Evolutionary conservation across 2,113 vertebrate genomes (phyloP).

Genomic region (Podarcis raffonei): DNA sequence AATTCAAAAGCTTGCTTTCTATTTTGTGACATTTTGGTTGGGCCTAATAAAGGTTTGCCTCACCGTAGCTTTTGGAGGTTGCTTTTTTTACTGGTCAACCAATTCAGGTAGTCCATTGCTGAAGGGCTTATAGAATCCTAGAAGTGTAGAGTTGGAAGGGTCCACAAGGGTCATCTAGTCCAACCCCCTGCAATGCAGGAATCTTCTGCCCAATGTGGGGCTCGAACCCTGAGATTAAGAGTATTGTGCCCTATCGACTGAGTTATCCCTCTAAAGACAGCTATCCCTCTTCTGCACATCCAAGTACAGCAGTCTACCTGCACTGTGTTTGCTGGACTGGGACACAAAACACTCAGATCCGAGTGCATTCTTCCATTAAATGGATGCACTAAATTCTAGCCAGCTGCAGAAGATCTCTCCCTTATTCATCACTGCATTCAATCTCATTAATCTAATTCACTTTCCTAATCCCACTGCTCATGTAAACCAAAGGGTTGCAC

Average conservation of each 20-base stretch:
- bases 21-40: neutral
- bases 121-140: no score
- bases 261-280: no score
- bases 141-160: no score
- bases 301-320: neutral
- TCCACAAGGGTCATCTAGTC: no score
- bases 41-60: neutral
- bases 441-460: no score
- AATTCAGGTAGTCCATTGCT: no score
- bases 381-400: neutral
- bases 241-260: no score
- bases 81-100: no score
- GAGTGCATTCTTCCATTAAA: neutral
- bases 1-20: neutral
- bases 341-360: neutral
- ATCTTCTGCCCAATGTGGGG: no score
- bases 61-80: neutral
- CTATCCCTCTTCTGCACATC: neutral
- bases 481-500: neutral
- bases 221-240: no score
- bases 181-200: no score
- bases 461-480: neutral
- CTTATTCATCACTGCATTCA: neutral
- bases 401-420: neutral
- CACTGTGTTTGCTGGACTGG: neutral